A percentile compares a stretch with the other conserved stretches of the same genome.
Evolutionary conservation across 2,113 vertebrate species (phyloP).

Genomic region (Pangasianodon gigas): DNA sequence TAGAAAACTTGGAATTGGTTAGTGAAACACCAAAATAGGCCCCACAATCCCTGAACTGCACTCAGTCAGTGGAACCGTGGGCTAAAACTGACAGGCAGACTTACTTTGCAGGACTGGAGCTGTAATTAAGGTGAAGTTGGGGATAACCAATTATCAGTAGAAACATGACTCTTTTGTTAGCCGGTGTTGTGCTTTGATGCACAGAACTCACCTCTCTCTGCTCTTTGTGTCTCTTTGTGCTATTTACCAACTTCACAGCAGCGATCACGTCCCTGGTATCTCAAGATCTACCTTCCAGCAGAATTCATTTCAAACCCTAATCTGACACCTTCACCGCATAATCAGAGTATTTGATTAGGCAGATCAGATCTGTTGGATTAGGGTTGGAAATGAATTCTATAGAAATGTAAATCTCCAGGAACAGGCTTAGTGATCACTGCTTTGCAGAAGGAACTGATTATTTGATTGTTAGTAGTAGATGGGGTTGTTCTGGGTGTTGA

Average conservation of each 20-base stretch:
- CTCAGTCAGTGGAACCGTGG: background rate
- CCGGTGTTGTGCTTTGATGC: background rate
- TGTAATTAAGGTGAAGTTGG: background rate
- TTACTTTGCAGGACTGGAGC: background rate
- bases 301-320: constrained; percentile 3
- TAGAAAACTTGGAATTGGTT: background rate
- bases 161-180: background rate
- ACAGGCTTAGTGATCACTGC: background rate
- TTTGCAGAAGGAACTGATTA: background rate
- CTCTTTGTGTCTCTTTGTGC: background rate
- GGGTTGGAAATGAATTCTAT: background rate
- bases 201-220: background rate
- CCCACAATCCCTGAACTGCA: background rate
- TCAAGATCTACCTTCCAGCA: background rate
- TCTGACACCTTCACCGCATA: background rate
- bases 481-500: background rate
- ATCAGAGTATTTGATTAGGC: background rate
- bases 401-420: background rate
- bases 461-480: background rate
- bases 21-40: background rate
- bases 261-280: background rate
- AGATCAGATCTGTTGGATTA: constrained; percentile 7
- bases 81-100: background rate
- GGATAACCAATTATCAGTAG: background rate
- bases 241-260: background rate